Conservation (phyloP, 2,888 invertebrate genomes). For the Hemaris fuciformis region DNA sequence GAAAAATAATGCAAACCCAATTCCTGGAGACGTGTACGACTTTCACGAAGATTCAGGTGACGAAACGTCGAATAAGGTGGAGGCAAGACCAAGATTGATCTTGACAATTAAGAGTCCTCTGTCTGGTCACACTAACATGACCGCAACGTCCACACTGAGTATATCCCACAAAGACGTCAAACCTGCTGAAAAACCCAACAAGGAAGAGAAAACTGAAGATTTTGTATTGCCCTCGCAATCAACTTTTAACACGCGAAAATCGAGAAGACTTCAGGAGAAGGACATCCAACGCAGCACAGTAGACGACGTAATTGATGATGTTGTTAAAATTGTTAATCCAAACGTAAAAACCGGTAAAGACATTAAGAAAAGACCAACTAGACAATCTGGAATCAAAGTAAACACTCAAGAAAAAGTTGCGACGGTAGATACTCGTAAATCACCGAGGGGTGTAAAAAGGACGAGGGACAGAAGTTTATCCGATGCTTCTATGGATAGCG, state of each 20-base stretch:
- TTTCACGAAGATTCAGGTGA: slow-evolving; percentile 95
- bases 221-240: slow-evolving; percentile 80
- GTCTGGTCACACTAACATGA: slow-evolving; percentile 63
- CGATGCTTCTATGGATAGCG: slow-evolving; percentile 84
- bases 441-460: slow-evolving; percentile 83
- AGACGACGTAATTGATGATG: slow-evolving; percentile 95
- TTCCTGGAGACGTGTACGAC: slow-evolving; percentile 91
- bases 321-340: slow-evolving; percentile 84
- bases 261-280: slow-evolving; percentile 89
- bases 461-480: slow-evolving; percentile 84
- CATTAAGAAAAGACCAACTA: slow-evolving; percentile 77
- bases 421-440: slow-evolving; percentile 77
- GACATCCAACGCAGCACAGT: slow-evolving; percentile 88
- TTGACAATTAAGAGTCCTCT: slow-evolving; percentile 90
- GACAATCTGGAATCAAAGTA: slow-evolving; percentile 72
- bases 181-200: slow-evolving; percentile 51
- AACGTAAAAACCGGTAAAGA: slow-evolving; percentile 51
- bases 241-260: slow-evolving; percentile 87
- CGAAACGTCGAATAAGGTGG: slow-evolving; percentile 79
- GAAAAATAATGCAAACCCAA: slow-evolving; percentile 79
- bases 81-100: slow-evolving; percentile 87
- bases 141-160: slow-evolving; percentile 65
- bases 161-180: slow-evolving; percentile 63
- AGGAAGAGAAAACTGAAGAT: slow-evolving; percentile 80
- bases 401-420: slow-evolving; percentile 46